Evolutionary conservation across 2,888 invertebrate species (phyloP).

Genomic region (Atethmia centrago): DNA sequence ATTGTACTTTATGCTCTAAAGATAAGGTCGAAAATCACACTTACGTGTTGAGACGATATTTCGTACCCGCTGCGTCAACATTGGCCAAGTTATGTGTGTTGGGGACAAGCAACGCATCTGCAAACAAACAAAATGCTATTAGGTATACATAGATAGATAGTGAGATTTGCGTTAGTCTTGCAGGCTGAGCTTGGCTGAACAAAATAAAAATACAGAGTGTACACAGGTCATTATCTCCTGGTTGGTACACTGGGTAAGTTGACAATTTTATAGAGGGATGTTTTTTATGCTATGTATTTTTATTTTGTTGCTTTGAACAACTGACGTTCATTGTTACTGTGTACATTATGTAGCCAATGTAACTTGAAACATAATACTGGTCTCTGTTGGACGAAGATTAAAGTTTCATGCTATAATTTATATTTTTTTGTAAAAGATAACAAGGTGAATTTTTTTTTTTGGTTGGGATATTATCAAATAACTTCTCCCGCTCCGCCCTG

Average conservation of each 20-base stretch:
- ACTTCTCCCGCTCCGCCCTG: no score
- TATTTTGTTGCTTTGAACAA: neutral
- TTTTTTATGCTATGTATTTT: conserved; percentile 1
- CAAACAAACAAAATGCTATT: conserved; percentile 77
- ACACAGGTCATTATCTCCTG: conserved; percentile 9
- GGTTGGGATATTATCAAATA: no score
- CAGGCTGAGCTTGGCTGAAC: conserved; percentile 7
- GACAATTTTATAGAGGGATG: neutral
- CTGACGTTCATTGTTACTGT: neutral
- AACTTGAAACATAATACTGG: neutral
- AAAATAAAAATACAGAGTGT: conserved; percentile 24
- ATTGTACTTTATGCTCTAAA: conserved; percentile 29
- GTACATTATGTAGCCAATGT: neutral
- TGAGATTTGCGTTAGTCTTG: conserved; percentile 30
- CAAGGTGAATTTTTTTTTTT: no score
- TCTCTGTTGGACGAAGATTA: no score
- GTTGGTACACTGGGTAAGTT: conserved; percentile 6
- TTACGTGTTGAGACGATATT: conserved; percentile 72
- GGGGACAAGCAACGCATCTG: conserved; percentile 82
- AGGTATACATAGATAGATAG: conserved; percentile 61
- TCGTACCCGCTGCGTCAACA: conserved; percentile 70
- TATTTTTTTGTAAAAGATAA: neutral
- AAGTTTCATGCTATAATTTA: no score
- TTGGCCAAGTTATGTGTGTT: conserved; percentile 75
- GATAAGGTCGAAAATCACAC: conserved; percentile 71